Base-by-base conservation (phyloP, 2,113 vertebrate species). In the Centropus unirufus region DNA sequence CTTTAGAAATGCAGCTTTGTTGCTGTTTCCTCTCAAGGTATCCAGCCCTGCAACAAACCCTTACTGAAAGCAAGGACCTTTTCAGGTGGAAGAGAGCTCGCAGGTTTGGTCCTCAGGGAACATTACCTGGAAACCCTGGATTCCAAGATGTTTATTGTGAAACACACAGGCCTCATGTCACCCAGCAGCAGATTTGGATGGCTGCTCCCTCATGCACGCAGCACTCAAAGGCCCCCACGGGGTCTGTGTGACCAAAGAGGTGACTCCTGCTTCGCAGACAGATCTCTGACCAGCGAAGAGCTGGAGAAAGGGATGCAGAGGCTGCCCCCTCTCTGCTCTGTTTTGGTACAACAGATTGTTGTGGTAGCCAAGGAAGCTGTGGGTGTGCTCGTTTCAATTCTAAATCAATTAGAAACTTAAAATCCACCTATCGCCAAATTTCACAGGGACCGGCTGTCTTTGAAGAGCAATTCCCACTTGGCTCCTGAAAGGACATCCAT, bases 341-440 rank as follows among this genome's bases (percentile, higher is more conserved):
- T 30, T 82, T 15, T 9, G 30, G 55, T 44, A 2, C 17, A 40
- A 26, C 30, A 49, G 63, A 7, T 52, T 32, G 19, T 9, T 39
- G 10, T 2, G 14, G 77, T 8, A 39, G 68, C 24, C 63, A 19
- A 29, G 27, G 8, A 23, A 59, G 32, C 46, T 13, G 4, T 4
- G 15, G 30, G 11, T 5, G 21, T 3, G 21, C 4, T 57, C 39
- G 10, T 27, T 17, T 40, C n/a, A 42, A 55, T n/a, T 7, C 42
- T 44, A 29, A 67, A 64, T 2, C 8, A 12, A 13, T 32, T 0
- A 32, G 18, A 23, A 89, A 72, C 32, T 17, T 15, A 9, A 58
- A 15, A 40, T 4, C 58, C 1, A 29, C 6, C 12, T 0, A 46
- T 6, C 58, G 20, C 23, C 11, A 4, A 9, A 54, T 18, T n/a